These are phyloP conservation scores for Entosphenus tridentatus DNA, from an alignment of 2,113 vertebrate genomes.

Conservation along the genomic window DNA sequence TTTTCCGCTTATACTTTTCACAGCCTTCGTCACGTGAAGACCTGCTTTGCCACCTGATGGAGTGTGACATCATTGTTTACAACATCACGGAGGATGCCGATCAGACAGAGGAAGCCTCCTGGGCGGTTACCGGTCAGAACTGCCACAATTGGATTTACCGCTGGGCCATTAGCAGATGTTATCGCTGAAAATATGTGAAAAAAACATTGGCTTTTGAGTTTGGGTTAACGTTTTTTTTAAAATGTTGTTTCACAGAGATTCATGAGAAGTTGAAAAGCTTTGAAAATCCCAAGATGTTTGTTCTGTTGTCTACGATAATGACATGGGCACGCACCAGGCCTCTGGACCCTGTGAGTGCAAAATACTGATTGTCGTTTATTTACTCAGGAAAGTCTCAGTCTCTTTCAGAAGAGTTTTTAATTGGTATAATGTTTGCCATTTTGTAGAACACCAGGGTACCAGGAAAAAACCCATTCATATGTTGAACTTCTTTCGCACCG, in stretches of 20 bases:
- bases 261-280: slow-evolving; percentile 22
- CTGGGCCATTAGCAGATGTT: not conserved
- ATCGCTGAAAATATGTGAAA: too few relatives aligned
- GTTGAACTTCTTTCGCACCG: too few relatives aligned
- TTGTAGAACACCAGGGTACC: too few relatives aligned
- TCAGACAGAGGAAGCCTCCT: slow-evolving; percentile 47
- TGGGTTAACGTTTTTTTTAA: too few relatives aligned
- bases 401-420: not conserved
- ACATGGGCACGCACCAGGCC: slow-evolving; percentile 50
- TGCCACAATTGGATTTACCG: not conserved
- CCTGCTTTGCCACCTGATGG: slow-evolving; percentile 33
- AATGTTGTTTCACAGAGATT: not conserved
- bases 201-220: too few relatives aligned
- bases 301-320: slow-evolving; percentile 70
- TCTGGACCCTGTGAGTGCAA: slow-evolving; percentile 34
- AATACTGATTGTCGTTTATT: slow-evolving; percentile 1
- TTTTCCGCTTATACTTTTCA: not conserved
- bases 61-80: slow-evolving; percentile 53
- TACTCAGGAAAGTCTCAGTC: not conserved
- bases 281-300: slow-evolving; percentile 38
- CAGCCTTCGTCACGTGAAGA: slow-evolving; percentile 22
- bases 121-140: slow-evolving; percentile 50
- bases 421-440: not conserved
- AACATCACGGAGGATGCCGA: slow-evolving; percentile 38
- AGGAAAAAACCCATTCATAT: too few relatives aligned